These are phyloP conservation scores for Drosophila cardini DNA, from an alignment of 1,140 invertebrate species.

Conservation along the genomic window DNA sequence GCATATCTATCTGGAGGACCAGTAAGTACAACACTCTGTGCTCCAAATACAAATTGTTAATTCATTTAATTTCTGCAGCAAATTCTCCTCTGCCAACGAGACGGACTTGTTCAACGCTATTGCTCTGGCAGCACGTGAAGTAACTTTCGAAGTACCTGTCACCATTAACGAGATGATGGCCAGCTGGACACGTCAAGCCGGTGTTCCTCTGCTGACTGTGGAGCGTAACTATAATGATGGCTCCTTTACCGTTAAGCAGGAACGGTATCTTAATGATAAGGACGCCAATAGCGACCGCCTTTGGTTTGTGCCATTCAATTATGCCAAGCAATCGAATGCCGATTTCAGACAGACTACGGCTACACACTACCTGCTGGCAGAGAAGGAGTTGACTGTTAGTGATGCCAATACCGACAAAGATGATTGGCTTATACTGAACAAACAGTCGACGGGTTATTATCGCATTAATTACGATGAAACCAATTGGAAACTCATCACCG, in stretches of 20 bases:
- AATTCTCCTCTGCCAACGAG: slow-evolving; percentile 86
- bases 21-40: slow-evolving; percentile 80
- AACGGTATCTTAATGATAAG: slow-evolving; percentile 79
- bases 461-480: slow-evolving; percentile 87
- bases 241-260: slow-evolving; percentile 83
- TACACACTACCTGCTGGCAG: slow-evolving; percentile 62
- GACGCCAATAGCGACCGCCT: slow-evolving; percentile 28
- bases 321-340: slow-evolving; percentile 75
- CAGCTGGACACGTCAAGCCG: slow-evolving; percentile 89
- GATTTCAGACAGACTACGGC: slow-evolving; percentile 85
- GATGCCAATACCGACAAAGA: slow-evolving; percentile 44
- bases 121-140: slow-evolving; percentile 85
- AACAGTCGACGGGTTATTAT: slow-evolving; percentile 88
- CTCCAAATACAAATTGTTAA: background rate
- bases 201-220: slow-evolving; percentile 88
- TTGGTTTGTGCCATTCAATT: slow-evolving; percentile 63
- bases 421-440: slow-evolving; percentile 87
- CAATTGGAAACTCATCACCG: slow-evolving; percentile 86
- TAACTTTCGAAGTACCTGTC: slow-evolving; percentile 54
- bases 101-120: slow-evolving; percentile 89
- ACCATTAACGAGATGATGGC: slow-evolving; percentile 86
- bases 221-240: slow-evolving; percentile 84
- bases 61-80: slow-evolving; percentile 28
- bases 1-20: slow-evolving; percentile 90
- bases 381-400: slow-evolving; percentile 8